Evolutionary conservation across 1,140 invertebrate genomes (phyloP), one percentile per base, ranked within the genome.

Genomic region (Meloidogyne exigua): DNA sequence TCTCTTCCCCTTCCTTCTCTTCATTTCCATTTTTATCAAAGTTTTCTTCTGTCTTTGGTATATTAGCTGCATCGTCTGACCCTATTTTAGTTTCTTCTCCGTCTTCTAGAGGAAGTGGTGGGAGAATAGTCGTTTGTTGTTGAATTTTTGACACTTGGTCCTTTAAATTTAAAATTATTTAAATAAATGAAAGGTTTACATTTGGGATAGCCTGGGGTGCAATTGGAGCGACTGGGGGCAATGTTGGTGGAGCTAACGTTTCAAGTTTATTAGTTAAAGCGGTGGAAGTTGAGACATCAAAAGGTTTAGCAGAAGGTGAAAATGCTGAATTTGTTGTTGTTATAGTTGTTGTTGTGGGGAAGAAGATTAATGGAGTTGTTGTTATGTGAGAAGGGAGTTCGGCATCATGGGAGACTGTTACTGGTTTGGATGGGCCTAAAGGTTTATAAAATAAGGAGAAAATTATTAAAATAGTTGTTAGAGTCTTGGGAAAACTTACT

Each of bases 341-440:
- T 9, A n/a, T 57, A 0, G 49, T 57, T n/a, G 49, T 57, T 57
- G 18, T 57, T 7, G 49, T 57, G 0, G 18, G 4, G n/a, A 57
- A 18, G 13, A 57, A 57, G 9, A n/a, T n/a, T 57, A 57, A 15
- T 1, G 49, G 49, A 5, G 49, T 57, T 57, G 49, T 57, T 9
- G 15, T 57, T 57, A 57, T 57, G 49, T 57, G 49, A n/a, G 49
- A 4, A n/a, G 49, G 49, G 3, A 57, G 49, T 57, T 79, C 78
- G n/a, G 79, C 77, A 66, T 80, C 78, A 2, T 70, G 79, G 0
- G 78, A 80, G n/a, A 80, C n/a, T 21, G 79, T 80, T 26, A 66
- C 71, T 36, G 79, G 79, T 23, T 67, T 69, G 21, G 76, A 67
- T n/a, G 71, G 36, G 23, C 75, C 79, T 71, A 21, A 79, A 42